phyloP scores from a whole-genome alignment of 2,888 invertebrate genomes.

The Agonopterix heracliana region DNA sequence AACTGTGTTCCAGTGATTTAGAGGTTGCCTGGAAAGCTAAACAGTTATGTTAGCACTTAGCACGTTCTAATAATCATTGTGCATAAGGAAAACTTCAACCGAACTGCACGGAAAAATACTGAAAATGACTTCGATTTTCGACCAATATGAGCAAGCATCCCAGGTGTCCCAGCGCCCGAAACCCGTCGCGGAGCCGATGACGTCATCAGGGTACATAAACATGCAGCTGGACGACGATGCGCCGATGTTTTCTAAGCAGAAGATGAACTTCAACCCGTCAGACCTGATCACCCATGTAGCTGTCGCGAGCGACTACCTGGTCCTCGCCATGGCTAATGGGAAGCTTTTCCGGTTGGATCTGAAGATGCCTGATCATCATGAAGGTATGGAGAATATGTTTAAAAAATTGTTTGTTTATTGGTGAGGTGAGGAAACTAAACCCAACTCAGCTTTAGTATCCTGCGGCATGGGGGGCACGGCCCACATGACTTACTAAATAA shows the following conservation, averaged over 20 bases:
- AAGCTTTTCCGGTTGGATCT: conserved; percentile 88
- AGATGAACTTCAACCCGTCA: conserved; percentile 86
- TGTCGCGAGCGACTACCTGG: conserved; percentile 88
- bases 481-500: no score
- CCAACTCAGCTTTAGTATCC: no score
- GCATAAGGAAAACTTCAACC: no score
- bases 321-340: conserved; percentile 89
- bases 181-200: conserved; percentile 56
- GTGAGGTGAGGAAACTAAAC: no score
- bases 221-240: conserved; percentile 81
- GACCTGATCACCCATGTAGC: conserved; percentile 87
- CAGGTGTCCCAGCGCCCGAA: conserved; percentile 65
- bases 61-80: no score
- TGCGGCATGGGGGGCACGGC: no score
- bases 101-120: background rate
- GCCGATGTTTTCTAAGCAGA: conserved; percentile 91
- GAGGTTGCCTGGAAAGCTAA: no score
- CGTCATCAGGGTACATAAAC: conserved; percentile 71
- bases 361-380: conserved; percentile 84
- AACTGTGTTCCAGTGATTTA: no score
- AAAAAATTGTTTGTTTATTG: background rate
- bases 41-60: no score
- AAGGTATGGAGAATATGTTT: conserved; percentile 72
- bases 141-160: conserved; percentile 89
- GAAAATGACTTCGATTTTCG: conserved; percentile 87